Evolutionary conservation across 1,140 invertebrate genomes (phyloP).

Genomic region (Polypedilum vanderplanki): DNA sequence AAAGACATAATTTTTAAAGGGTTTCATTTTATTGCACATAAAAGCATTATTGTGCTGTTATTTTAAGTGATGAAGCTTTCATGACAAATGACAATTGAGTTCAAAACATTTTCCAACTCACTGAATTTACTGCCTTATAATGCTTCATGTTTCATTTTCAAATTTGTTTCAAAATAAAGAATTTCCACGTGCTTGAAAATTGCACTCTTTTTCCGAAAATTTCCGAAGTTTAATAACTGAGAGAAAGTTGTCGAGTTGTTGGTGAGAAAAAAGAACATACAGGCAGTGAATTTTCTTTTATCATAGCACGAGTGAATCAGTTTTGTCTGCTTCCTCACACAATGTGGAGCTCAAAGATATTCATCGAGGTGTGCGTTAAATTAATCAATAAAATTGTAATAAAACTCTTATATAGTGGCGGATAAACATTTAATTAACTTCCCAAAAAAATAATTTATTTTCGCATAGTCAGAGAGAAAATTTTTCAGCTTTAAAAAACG

Average conservation of each 20-base stretch:
- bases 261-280: neutral
- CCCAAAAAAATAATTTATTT: neutral
- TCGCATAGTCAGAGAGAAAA: neutral
- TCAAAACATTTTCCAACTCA: too few relatives aligned
- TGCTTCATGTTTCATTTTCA: too few relatives aligned
- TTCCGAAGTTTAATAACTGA: neutral
- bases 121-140: too few relatives aligned
- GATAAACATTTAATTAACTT: neutral
- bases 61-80: too few relatives aligned
- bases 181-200: neutral
- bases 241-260: neutral
- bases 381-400: neutral
- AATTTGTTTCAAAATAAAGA: neutral
- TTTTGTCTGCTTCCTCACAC: constrained; percentile 5
- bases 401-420: constrained; percentile 4
- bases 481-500: neutral
- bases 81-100: too few relatives aligned
- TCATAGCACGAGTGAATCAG: constrained; percentile 4
- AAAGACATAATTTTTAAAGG: too few relatives aligned
- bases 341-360: neutral
- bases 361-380: neutral
- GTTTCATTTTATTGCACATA: too few relatives aligned
- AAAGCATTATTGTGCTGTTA: too few relatives aligned
- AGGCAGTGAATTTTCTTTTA: neutral
- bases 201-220: constrained; percentile 1